Percentiles rank a stretch among this genome's conserved stretches.
Conservation (phyloP, 2,888 invertebrate species). For the Gastrophysa polygoni region DNA sequence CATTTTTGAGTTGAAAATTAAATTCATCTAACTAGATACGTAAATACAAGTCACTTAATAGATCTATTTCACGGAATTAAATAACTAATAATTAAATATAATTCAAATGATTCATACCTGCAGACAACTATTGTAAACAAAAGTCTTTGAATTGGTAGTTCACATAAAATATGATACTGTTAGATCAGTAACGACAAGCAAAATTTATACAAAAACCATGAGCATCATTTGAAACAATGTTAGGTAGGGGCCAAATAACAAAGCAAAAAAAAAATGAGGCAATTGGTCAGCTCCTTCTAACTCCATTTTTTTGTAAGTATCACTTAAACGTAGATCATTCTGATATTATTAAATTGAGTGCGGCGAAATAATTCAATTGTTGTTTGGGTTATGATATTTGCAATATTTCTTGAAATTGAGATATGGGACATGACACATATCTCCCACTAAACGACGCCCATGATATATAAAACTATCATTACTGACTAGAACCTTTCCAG, state of each 20-base stretch:
- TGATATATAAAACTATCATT: background rate
- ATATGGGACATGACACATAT: no score
- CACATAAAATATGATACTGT: background rate
- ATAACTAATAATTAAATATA: background rate
- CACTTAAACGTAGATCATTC: no score
- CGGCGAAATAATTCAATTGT: no score
- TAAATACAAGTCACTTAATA: background rate
- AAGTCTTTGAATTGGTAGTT: background rate
- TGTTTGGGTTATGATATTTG: no score
- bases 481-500: background rate
- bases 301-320: no score
- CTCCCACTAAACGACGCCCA: no score
- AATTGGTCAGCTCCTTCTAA: no score
- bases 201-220: background rate
- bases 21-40: background rate
- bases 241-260: no score
- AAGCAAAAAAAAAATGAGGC: no score
- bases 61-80: background rate
- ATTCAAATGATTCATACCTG: background rate
- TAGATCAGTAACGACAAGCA: background rate
- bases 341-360: no score
- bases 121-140: background rate
- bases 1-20: background rate
- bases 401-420: no score
- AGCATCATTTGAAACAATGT: no score